Base-by-base conservation (phyloP, 2,113 vertebrate species). In the Choloepus hoffmanni region DNA sequence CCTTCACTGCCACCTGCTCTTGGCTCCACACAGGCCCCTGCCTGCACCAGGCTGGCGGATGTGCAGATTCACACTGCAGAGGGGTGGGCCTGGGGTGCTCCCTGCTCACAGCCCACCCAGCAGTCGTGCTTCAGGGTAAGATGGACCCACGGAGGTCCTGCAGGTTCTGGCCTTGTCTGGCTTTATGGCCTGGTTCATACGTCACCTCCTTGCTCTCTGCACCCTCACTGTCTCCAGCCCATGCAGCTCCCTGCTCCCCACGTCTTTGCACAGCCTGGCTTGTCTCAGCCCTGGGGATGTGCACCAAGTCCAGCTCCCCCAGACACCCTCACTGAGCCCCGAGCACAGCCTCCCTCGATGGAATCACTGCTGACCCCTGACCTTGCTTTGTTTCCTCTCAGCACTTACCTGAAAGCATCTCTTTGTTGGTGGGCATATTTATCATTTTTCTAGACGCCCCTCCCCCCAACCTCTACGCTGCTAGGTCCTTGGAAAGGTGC, bases 311-410 rank as follows among this genome's bases (percentile, higher is more conserved):
- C 43, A 33, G 53, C 0, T 0, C 6, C 6, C 23, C 36, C 50
- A 7, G 36, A 21, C 0, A 3, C 21, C 26, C 65, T 48, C 21
- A 0, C 4, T 0, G 5, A 12, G n/a, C 18, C 3, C 67, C 40
- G 48, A 0, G 6, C 48, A 21, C 43, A 65, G 43, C 63, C 15
- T 3, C 43, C 18, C 1, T 60, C 45, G 0, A 45, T 1, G 4
- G 43, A 40, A n/a, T 62, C 87, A 8, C 14, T 40, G 26, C 7
- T 5, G 8, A 30, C 18, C 0, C 26, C 28, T 11, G 3, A 43
- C 67, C 36, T 19, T 16, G 26, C 70, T 15, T 74, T n/a, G 7
- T 36, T 12, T 55, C 55, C 48, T 33, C 13, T 2, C 0, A 58
- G 50, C 18, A 21, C 30, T 28, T 21, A 24, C 0, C 67, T 62